Base-by-base conservation (phyloP, 2,113 vertebrate species). In the Lipotes vexillifer region DNA sequence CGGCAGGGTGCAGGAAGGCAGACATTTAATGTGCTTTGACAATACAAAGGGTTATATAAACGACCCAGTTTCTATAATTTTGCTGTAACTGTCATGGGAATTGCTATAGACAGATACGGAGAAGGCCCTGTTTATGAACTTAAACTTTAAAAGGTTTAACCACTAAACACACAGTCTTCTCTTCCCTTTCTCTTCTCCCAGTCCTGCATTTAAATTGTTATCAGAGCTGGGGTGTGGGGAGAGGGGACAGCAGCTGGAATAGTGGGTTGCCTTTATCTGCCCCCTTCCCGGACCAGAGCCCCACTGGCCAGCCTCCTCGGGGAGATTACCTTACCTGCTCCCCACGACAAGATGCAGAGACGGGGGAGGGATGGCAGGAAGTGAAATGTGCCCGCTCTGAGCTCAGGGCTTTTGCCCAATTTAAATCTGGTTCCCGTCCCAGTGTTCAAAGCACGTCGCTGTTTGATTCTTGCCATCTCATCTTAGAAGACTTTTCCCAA, bases 1-100 rank as follows among this genome's bases (percentile, higher is more conserved):
- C 91, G 41, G 94, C 88, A 80, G 94, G 95, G 93, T 88, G 88
- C 82, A 14, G 83, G 93, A 92, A 97, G 92, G 96, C 89, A 91
- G 92, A 93, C 92, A 74, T 94, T 97, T 97, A 97, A 97, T 98
- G 94, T 74, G 71, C 97, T 96, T 97, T 98, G 97, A 97, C 98
- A 97, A 97, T 98, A 97, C 96, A 98, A 98, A 98, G 96, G 97
- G 97, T 97, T 98, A 96, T 97, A 96, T 98, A 98, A 98, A 97
- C 96, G 94, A 97, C 97, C 96, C 97, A 94, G 97, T 97, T 98
- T 98, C 96, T 98, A 96, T 97, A 97, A 97, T 98, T 98, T 97
- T 97, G 96, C 92, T 97, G 94, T 98, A 97, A 97, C 97, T 98
- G 96, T 96, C 97, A 97, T 90, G 96, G 93, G 96, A 97, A 98